These are phyloP conservation scores for Aurelia aurita complex sp. Pacific DNA, from an alignment of 30 jellyfish, hydroid and myxozoan species.

Conservation along the genomic window DNA sequence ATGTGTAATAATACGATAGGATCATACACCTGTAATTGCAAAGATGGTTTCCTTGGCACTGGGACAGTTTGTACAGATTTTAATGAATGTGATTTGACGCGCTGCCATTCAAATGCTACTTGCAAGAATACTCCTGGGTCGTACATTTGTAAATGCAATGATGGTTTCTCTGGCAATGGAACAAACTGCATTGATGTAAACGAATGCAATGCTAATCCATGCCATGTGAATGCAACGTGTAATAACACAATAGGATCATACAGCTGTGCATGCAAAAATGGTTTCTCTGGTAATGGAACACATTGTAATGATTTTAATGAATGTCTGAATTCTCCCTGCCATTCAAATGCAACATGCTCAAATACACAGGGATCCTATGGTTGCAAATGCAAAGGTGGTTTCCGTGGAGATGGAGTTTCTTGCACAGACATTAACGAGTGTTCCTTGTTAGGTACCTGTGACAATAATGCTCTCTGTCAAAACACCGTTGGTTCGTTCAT, in stretches of 20 bases:
- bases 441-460: conserved; percentile 11
- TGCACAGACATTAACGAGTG: conserved; percentile 63
- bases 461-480: conserved; percentile 16
- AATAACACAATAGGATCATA: conserved; percentile 32
- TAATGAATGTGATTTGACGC: no score
- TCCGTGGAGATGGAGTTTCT: conserved; percentile 48
- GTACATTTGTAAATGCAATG: conserved; percentile 16
- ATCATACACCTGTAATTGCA: no score
- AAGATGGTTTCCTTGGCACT: no score
- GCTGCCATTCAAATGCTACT: no score
- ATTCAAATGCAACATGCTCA: conserved; percentile 45
- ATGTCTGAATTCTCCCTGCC: conserved; percentile 1
- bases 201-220: conserved; percentile 20
- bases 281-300: conserved; percentile 54
- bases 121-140: conserved; percentile 7
- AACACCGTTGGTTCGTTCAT: conserved; percentile 2
- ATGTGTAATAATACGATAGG: not conserved
- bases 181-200: conserved; percentile 16
- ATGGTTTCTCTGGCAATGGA: conserved; percentile 36
- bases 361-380: conserved; percentile 49
- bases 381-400: conserved; percentile 62
- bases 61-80: no score
- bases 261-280: conserved; percentile 19
- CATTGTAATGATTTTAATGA: conserved; percentile 21
- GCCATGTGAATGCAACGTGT: conserved; percentile 32